phyloP scores from a whole-genome alignment of 2,797 vertebrate genomes.

The Malurus leucopterus region DNA sequence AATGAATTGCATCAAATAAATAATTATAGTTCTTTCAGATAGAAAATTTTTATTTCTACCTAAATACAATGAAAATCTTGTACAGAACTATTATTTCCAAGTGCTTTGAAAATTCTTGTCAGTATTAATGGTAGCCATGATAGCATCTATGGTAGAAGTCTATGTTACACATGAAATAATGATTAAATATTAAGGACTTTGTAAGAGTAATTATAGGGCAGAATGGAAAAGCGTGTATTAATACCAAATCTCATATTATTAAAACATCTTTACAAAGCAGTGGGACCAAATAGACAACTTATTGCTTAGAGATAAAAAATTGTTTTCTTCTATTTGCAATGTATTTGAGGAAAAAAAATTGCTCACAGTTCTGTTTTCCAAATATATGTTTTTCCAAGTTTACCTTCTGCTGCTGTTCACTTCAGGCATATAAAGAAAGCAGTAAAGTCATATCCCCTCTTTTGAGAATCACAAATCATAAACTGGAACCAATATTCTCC shows the following conservation, averaged over 20 bases:
- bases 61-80: background rate
- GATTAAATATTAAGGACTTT: background rate
- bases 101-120: background rate
- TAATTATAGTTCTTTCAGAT: background rate
- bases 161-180: background rate
- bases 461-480: background rate
- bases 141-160: background rate
- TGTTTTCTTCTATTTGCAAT: background rate
- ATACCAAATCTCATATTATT: background rate
- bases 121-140: background rate
- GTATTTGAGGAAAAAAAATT: background rate
- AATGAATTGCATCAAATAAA: background rate
- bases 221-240: background rate
- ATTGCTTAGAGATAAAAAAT: background rate
- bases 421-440: background rate
- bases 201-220: background rate
- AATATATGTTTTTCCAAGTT: background rate
- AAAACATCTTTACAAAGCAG: background rate
- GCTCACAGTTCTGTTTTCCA: background rate
- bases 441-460: background rate
- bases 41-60: background rate
- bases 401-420: background rate
- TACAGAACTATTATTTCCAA: background rate
- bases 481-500: background rate
- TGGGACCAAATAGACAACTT: background rate